Base-by-base conservation (phyloP, 2,888 invertebrate species). In the Pycnomerus fuliginosus region DNA sequence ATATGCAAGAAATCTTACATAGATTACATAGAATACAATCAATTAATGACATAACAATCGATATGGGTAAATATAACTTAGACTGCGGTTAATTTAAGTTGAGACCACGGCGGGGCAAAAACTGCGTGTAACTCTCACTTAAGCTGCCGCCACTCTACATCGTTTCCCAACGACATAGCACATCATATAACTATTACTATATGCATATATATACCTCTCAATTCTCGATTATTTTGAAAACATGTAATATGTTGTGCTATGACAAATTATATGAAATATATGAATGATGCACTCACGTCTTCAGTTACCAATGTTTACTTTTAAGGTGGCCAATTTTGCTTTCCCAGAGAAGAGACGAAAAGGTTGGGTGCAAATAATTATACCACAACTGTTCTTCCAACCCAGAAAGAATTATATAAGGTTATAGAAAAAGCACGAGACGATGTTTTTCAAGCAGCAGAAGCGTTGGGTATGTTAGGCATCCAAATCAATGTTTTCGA, bases 1-100 rank as follows among this genome's bases (percentile, higher is more conserved):
- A 25, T 15, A 25, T 46, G 34, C 2, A 29, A 31, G 46, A 52
- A 10, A 38, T 52, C 8, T 5, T 43, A 8, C 37, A 40, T 4
- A 25, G 46, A 15, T 15, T 46, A 8, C 14, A 43, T 12, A 24
- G 37, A 33, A 43, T 50, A 16, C 30, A 50, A 17, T 10, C 27
- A 10, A 13, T 45, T 3, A 41, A 38, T 23, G 34, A 48, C 8
- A 39, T 43, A 17, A 29, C 25, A 1, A n/a, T 4, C 2, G 44
- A 44, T 13, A 15, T 38, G 16, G 25, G 31, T 37, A 16, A 31
- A 11, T 31, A 25, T 25, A 20, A 20, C 11, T n/a, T n/a, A n/a
- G n/a, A n/a, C n/a, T n/a, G n/a, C n/a, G n/a, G n/a, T n/a, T n/a
- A n/a, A n/a, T n/a, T n/a, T n/a, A n/a, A n/a, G n/a, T n/a, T n/a